Percentiles rank a stretch among this genome's conserved stretches.
These are phyloP conservation scores for Tiliacea citrago DNA, from an alignment of 2,888 invertebrate species.

Conservation along the genomic window DNA sequence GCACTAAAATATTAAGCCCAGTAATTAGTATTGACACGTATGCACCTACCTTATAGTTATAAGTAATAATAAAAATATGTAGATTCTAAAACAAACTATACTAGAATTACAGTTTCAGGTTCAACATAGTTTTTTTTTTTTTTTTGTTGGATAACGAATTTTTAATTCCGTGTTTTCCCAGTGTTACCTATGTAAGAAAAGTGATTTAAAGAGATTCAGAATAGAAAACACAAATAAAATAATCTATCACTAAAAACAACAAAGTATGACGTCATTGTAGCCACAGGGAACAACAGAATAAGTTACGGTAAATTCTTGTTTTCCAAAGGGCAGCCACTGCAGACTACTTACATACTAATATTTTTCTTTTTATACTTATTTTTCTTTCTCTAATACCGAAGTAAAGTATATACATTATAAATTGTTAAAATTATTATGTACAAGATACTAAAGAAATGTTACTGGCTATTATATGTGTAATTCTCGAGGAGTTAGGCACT, in stretches of 20 bases:
- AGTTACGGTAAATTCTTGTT: not conserved
- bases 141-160: too few relatives aligned
- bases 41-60: not conserved
- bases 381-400: too few relatives aligned
- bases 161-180: not conserved
- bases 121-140: not conserved
- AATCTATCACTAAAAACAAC: not conserved
- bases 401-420: too few relatives aligned
- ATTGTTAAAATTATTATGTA: too few relatives aligned
- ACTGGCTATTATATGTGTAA: too few relatives aligned
- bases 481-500: too few relatives aligned
- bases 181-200: not conserved
- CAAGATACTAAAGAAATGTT: too few relatives aligned
- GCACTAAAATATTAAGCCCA: not conserved
- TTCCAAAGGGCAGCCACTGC: not conserved
- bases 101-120: not conserved
- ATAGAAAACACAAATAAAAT: not conserved
- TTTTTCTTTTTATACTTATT: too few relatives aligned
- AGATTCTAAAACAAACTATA: not conserved
- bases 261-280: not conserved
- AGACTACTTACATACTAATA: not conserved
- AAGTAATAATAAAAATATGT: too few relatives aligned
- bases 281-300: not conserved
- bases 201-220: conserved; percentile 10
- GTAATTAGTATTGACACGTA: not conserved